Base-by-base conservation (phyloP, 2,113 vertebrate species). In the Scartelaos histophorus region DNA sequence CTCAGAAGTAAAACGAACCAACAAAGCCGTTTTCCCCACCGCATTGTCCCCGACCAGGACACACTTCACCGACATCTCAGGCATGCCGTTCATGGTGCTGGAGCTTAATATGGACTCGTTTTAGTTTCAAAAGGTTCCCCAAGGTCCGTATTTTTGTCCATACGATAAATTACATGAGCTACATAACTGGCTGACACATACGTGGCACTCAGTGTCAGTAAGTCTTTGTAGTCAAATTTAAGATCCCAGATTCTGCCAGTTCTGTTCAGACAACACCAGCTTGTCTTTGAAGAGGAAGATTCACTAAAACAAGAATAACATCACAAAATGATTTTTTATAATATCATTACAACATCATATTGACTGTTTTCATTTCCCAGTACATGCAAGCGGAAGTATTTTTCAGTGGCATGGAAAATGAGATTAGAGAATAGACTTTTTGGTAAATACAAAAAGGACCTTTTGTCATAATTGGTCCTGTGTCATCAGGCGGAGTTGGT, bases 1-100 rank as follows among this genome's bases (percentile, higher is more conserved):
- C 90, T 98, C 97, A 0, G 97, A 97, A 54, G 96, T 98, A 87
- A 99, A 99, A 73, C 97, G 96, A 29, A 99, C 95, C 87, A 99
- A 76, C 22, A 99, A 91, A 0, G 97, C 94, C 0, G 98, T 98
- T 83, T 99, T 99, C 2, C 98, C 98, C 34, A 99, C 97, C 0
- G 96, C 96, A 0, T 93, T 93, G 91, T 99, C 97, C 10, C 98
- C 98, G 4, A 99, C 97, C 78, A 99, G 79, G 35, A 99, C 98
- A 0, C 97, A 98, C 76, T 99, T 99, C 75, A 99, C 78, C 0
- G 97, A 95, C 74, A 94, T 95, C 85, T 96, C 89, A 0, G 54
- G 2, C 87, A 92, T 75, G 72, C 60, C 82, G 13, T 87, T 90
- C 93, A 93, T 92, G 70, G 65, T 71, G 24, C 3, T 25, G 11